Evolutionary conservation across 2,113 vertebrate genomes (phyloP).

Genomic region (Caretta caretta): DNA sequence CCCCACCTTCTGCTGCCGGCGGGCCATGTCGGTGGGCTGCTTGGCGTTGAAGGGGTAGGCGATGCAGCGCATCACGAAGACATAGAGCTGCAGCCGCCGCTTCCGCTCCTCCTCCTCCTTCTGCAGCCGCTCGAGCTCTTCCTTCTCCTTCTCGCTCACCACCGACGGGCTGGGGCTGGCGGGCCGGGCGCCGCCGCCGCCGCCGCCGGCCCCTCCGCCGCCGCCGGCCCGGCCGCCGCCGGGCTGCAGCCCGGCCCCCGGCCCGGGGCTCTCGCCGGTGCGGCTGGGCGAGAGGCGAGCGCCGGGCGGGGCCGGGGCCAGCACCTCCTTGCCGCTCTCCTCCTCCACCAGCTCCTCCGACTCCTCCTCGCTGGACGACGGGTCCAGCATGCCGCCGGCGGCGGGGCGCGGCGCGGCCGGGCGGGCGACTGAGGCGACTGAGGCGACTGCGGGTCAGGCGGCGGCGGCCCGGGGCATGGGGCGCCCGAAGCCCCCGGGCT

Average conservation of each 20-base stretch:
- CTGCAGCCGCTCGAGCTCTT: slow-evolving; percentile 95
- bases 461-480: background rate
- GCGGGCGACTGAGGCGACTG: background rate
- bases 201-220: slow-evolving; percentile 42
- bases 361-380: slow-evolving; percentile 96
- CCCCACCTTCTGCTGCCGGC: slow-evolving; percentile 96
- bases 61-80: slow-evolving; percentile 98
- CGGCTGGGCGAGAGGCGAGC: slow-evolving; percentile 86
- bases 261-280: slow-evolving; percentile 86
- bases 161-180: slow-evolving; percentile 88
- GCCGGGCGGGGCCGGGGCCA: slow-evolving; percentile 82
- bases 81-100: slow-evolving; percentile 95
- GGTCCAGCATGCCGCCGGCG: slow-evolving; percentile 88
- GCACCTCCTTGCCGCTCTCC: slow-evolving; percentile 85
- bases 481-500: slow-evolving; percentile 16
- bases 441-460: background rate
- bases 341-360: slow-evolving; percentile 90
- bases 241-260: slow-evolving; percentile 78
- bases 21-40: slow-evolving; percentile 98
- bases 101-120: slow-evolving; percentile 95
- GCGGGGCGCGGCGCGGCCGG: background rate
- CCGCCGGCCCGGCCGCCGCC: slow-evolving; percentile 78
- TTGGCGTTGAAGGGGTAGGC: slow-evolving; percentile 99
- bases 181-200: slow-evolving; percentile 80
- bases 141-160: slow-evolving; percentile 95